A percentile compares a stretch with the other conserved stretches of the same genome.
Conservation (phyloP, 2,888 invertebrate genomes). For the Drosophila ustulata region DNA sequence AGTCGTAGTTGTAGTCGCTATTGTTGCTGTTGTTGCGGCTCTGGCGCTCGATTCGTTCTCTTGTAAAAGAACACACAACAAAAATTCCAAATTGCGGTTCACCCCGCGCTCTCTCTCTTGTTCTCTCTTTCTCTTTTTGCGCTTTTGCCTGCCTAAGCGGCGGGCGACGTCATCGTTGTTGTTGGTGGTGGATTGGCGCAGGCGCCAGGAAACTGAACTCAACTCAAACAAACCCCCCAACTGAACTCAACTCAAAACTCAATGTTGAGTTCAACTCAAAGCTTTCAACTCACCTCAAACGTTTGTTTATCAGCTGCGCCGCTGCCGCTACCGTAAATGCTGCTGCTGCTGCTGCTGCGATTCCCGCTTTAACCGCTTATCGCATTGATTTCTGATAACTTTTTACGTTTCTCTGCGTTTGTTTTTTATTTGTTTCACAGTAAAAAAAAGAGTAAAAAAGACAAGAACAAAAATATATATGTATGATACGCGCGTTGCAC, state of each 20-base stretch:
- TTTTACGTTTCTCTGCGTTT: conserved; percentile 48
- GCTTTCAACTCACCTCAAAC: conserved; percentile 55
- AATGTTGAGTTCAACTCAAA: conserved; percentile 52
- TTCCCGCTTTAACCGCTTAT: conserved; percentile 64
- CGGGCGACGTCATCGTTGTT: neutral
- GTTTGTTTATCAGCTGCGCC: conserved; percentile 60
- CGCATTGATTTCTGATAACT: conserved; percentile 72
- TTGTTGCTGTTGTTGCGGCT: conserved; percentile 6
- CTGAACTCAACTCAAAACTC: conserved; percentile 15
- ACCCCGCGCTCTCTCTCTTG: conserved; percentile 3
- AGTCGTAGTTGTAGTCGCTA: conserved; percentile 10
- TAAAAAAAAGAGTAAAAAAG: conserved; percentile 44
- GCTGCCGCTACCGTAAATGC: conserved; percentile 9
- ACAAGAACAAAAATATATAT: conserved; percentile 34
- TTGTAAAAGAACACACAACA: conserved; percentile 18
- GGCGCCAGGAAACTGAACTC: conserved; percentile 33
- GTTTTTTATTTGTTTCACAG: conserved; percentile 33
- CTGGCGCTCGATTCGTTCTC: conserved; percentile 45
- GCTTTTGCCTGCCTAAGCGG: neutral
- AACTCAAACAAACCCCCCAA: conserved; percentile 9
- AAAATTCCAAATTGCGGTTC: conserved; percentile 19
- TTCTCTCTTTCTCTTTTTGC: neutral
- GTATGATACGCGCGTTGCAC: conserved; percentile 18
- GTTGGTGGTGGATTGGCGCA: conserved; percentile 31
- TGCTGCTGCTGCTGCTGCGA: conserved; percentile 32